Percentiles rank a stretch among this genome's conserved stretches.
Evolutionary conservation across 2,888 invertebrate genomes (phyloP).

Genomic region (Odontothrips loti): DNA sequence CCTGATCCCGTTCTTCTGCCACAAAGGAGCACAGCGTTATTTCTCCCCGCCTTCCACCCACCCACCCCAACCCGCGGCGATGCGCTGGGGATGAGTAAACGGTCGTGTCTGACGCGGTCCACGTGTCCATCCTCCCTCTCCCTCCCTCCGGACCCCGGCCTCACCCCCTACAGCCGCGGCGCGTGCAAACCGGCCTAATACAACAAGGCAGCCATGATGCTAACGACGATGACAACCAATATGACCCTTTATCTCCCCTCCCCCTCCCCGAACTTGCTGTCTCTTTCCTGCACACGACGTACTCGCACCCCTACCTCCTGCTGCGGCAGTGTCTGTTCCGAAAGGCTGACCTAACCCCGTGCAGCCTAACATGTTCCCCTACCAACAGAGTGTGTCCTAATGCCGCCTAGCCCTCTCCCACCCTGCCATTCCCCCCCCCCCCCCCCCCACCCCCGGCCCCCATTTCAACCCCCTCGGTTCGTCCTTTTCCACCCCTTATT

Average conservation of each 20-base stretch:
- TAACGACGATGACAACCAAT: conserved; percentile 25
- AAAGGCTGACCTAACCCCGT: not conserved
- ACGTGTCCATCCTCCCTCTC: conserved; percentile 33
- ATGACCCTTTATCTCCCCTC: conserved; percentile 6
- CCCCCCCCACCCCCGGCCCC: not conserved
- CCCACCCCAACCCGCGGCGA: conserved; percentile 28
- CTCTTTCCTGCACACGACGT: too few species aligned
- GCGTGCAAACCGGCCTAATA: conserved; percentile 36
- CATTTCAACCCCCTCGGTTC: not conserved
- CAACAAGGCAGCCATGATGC: not conserved
- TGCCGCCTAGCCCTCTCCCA: too few species aligned
- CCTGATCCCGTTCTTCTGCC: too few species aligned
- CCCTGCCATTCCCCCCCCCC: too few species aligned
- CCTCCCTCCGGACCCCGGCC: not conserved
- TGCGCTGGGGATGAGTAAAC: conserved; percentile 28
- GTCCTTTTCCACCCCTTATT: not conserved
- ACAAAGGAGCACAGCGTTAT: too few species aligned
- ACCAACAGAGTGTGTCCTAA: conserved; percentile 21
- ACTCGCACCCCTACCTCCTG: not conserved
- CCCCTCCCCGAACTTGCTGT: not conserved
- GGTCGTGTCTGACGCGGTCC: not conserved
- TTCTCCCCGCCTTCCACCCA: too few species aligned
- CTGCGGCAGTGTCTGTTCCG: not conserved
- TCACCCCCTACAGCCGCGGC: conserved; percentile 27
- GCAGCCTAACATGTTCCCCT: conserved; percentile 1